Percentiles rank a stretch among this genome's conserved stretches.
Evolutionary conservation across 2,797 vertebrate genomes (phyloP).

Genomic region (Threskiornis aethiopicus): DNA sequence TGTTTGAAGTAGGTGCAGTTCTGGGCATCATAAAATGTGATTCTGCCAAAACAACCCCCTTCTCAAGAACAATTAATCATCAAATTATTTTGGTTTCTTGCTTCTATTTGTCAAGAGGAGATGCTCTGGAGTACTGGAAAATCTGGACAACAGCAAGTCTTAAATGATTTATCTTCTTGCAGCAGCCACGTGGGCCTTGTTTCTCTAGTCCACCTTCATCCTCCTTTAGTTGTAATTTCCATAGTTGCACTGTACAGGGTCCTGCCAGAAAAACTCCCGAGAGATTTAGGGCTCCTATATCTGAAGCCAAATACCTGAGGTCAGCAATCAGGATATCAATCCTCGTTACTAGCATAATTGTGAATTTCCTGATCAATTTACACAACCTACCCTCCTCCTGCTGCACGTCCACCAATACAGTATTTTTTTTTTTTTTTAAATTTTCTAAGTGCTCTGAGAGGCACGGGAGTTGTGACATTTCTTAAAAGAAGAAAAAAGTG

Average conservation of each 20-base stretch:
- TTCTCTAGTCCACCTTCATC: neutral
- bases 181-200: accelerated
- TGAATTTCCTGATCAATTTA: neutral
- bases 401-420: neutral
- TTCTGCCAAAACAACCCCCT: neutral
- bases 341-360: neutral
- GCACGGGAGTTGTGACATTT: neutral
- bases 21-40: neutral
- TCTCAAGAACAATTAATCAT: neutral
- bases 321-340: neutral
- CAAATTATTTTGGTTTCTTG: neutral
- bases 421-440: neutral
- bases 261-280: neutral
- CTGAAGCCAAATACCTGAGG: neutral
- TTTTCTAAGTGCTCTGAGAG: neutral
- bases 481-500: neutral
- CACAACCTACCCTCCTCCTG: neutral
- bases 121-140: neutral
- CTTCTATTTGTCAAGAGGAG: neutral
- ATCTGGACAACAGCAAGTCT: neutral
- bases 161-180: neutral
- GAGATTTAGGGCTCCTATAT: neutral
- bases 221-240: neutral
- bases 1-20: neutral
- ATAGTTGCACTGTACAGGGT: neutral